These are phyloP conservation scores for Dysmachus trigonus DNA, from an alignment of 2,888 invertebrate genomes.

Conservation along the genomic window DNA sequence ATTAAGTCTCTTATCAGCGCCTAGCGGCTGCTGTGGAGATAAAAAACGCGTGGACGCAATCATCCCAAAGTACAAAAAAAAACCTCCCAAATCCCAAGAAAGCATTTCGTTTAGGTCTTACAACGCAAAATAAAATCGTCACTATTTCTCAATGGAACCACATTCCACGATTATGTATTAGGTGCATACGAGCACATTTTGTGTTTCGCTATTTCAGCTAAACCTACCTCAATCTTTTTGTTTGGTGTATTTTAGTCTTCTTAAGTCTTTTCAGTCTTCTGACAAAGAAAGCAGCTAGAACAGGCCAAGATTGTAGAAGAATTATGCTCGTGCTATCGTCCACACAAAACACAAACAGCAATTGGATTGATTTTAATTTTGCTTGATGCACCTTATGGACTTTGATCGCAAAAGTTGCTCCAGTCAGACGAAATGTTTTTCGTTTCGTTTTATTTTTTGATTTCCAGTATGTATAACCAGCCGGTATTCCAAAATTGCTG, in stretches of 20 bases:
- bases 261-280: background rate
- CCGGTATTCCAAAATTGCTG: background rate
- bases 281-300: background rate
- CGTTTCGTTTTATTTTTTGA: too few species aligned
- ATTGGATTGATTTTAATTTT: background rate
- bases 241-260: background rate
- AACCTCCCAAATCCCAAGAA: background rate
- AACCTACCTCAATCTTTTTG: conserved; percentile 13
- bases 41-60: background rate
- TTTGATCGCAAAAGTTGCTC: background rate
- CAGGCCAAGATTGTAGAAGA: background rate
- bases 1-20: background rate
- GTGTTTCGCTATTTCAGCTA: background rate
- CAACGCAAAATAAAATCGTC: background rate
- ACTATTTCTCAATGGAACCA: background rate
- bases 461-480: background rate
- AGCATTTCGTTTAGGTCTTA: background rate
- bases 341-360: background rate
- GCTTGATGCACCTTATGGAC: background rate
- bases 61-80: background rate
- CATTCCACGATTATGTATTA: background rate
- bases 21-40: background rate
- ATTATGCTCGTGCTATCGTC: background rate
- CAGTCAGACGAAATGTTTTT: background rate
- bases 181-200: background rate